Base-by-base conservation (phyloP, 2,797 vertebrate species). In the Gila robusta region DNA sequence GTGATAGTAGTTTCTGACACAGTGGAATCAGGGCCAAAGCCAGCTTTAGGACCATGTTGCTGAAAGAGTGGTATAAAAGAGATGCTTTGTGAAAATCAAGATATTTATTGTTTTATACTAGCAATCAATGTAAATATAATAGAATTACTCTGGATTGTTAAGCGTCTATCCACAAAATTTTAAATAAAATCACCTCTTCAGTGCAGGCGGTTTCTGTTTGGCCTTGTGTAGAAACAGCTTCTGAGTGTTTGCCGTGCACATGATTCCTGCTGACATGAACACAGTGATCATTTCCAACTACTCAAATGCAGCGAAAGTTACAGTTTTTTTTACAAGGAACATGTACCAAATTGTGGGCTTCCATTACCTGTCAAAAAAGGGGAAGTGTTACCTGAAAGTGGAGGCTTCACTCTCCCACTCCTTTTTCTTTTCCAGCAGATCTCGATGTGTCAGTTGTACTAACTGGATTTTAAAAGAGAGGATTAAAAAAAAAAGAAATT, bases 391-490 rank as follows among this genome's bases (percentile, higher is more conserved):
- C 96, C 96, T 96, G 86, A 93, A 76, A 82, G 93, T 92, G 81
- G 92, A 95, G 4, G 82, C 78, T 79, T 96, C 94, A 83, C 93
- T 93, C 81, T 95, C 96, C 56, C 93, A 92, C 4, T 96, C 95
- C 89, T 89, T 95, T 88, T 83, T 94, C 90, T 92, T 96, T 82
- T 96, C 95, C 90, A 94, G 23, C 72, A 96, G 88, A 81, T 96
- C 96, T 72, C 91, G 92, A 81, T 95, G 91, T 12, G 91, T 90
- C 79, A 93, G 86, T 49, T 93, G 85, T 44, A 90, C 84, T 93
- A 96, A 84, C 96, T 96, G 73, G 79, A 82, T 86, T 39, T 39
- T 52, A 82, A 85, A 19, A 89, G 19, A 82, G 2, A 49, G 14
- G 35, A 79, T 79, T 56, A 1, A 10, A 17, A 44, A n/a, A 81